Percentiles rank a stretch among this genome's conserved stretches.
Conservation (phyloP, 1,140 invertebrate species). For the Linepithema humile region DNA sequence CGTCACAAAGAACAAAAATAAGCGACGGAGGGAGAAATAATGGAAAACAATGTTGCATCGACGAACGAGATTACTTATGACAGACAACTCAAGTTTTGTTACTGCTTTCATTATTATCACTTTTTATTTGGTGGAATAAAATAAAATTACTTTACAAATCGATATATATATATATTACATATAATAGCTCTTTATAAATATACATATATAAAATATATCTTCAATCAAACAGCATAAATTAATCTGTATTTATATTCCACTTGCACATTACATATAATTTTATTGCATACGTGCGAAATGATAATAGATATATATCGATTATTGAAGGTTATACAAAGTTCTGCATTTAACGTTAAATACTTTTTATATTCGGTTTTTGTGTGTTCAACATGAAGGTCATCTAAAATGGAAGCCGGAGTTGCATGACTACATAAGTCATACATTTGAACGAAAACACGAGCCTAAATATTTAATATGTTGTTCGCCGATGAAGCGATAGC, state of each 20-base stretch:
- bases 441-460: conserved; percentile 41
- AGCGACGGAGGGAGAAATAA: background rate
- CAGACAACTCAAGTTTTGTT: conserved; percentile 20
- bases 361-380: background rate
- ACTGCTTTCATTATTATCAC: background rate
- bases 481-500: conserved; percentile 27
- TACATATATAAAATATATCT: background rate
- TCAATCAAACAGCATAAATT: background rate
- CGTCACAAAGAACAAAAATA: conserved; percentile 22
- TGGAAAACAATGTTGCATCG: background rate
- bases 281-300: background rate
- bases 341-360: background rate
- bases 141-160: background rate
- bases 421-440: background rate
- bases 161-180: background rate
- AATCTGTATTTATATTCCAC: background rate
- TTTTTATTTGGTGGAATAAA: background rate
- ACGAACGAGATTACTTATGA: background rate
- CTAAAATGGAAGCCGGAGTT: background rate
- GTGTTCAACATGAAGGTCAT: background rate
- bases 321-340: background rate
- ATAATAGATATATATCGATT: background rate
- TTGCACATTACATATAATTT: background rate
- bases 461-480: conserved; percentile 64
- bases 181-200: too few relatives aligned